A percentile compares a stretch with the other conserved stretches of the same genome.
Conservation (phyloP, 2,888 invertebrate genomes). For the Gordius sp. region DNA sequence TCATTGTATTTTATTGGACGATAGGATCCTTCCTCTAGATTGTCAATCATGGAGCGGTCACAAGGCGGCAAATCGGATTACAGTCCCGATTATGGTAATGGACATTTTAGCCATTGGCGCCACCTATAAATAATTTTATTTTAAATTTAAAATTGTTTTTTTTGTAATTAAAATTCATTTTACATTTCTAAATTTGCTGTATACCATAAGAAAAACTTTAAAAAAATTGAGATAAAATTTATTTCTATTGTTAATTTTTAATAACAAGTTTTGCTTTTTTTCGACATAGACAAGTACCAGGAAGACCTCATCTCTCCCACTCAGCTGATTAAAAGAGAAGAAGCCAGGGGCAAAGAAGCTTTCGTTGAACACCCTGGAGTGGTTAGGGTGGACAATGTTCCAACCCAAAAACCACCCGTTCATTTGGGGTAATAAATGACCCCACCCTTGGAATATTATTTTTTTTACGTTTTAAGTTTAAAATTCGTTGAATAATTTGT, state of each 20-base stretch:
- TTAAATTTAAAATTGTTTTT: no score
- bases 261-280: no score
- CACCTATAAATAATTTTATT: no score
- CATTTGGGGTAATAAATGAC: conserved; percentile 33
- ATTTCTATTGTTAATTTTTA: no score
- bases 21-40: not conserved
- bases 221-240: no score
- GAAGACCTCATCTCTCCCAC: conserved; percentile 5
- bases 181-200: no score
- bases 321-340: conserved; percentile 8
- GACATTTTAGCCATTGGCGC: no score
- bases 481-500: no score
- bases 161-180: no score
- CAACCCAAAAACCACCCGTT: conserved; percentile 31
- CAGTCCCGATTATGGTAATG: not conserved
- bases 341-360: not conserved
- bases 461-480: not conserved
- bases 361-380: not conserved
- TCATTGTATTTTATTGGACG: no score
- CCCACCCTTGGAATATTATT: not conserved
- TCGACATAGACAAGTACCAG: conserved; percentile 4
- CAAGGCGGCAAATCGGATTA: not conserved
- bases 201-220: no score
- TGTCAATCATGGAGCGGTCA: conserved; percentile 5
- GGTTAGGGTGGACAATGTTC: conserved; percentile 30